These are phyloP conservation scores for Drosophila repleta DNA, from an alignment of 1,140 invertebrate species.

Conservation along the genomic window DNA sequence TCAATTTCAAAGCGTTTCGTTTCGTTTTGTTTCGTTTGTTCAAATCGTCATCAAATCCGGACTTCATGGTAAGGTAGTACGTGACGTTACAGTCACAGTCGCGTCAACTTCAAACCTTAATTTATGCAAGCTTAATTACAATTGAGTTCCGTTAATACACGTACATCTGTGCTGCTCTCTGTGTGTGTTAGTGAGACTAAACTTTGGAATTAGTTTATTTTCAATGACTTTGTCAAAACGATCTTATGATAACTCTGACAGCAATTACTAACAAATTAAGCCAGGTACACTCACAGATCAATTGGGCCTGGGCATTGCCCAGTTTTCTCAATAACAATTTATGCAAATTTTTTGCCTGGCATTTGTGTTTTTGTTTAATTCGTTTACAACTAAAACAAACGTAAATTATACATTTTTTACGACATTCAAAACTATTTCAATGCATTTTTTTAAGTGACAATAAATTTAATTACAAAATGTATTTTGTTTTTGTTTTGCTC, in stretches of 20 bases:
- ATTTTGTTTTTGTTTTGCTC: background rate
- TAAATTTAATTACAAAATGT: background rate
- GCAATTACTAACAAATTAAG: conserved; percentile 45
- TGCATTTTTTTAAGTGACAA: conserved; percentile 2
- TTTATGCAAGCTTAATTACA: conserved; percentile 77
- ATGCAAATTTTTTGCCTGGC: conserved; percentile 4
- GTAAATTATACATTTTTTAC: too few species aligned
- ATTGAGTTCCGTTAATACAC: conserved; percentile 61
- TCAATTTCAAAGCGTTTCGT: conserved; percentile 32
- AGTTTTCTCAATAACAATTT: conserved; percentile 15
- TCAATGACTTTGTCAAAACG: conserved; percentile 56
- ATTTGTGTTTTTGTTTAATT: background rate
- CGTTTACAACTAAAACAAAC: background rate
- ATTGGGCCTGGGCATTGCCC: conserved; percentile 10
- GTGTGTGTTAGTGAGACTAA: conserved; percentile 32
- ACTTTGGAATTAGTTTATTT: conserved; percentile 54
- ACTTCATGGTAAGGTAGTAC: conserved; percentile 74
- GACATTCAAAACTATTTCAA: conserved; percentile 9
- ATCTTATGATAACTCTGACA: conserved; percentile 34
- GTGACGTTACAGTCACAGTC: conserved; percentile 62
- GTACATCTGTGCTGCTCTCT: background rate
- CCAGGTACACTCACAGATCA: conserved; percentile 34
- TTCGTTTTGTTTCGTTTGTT: conserved; percentile 5
- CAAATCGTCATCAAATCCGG: conserved; percentile 35
- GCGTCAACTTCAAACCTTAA: conserved; percentile 61